Base-by-base conservation (phyloP, 2,797 vertebrate genomes). In the Halcyon chelicuti region DNA sequence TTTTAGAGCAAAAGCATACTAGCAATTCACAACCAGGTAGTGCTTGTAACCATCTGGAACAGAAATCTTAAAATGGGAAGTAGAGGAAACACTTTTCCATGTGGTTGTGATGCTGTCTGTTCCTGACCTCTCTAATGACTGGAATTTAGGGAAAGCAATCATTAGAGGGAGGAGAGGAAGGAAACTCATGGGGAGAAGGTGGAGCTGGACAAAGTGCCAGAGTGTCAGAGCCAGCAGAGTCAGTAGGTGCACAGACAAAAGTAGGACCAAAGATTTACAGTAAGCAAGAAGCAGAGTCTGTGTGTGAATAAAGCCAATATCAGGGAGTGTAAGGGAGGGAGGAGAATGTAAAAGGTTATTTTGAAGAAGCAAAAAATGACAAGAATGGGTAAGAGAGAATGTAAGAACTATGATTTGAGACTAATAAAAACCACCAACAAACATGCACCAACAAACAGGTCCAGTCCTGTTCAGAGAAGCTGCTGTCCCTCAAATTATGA, bases 161-260 rank as follows among this genome's bases (percentile, higher is more conserved):
- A 66, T 91, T 76, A 66, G 68, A 93, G 87, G 47, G 86, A 94
- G 55, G 93, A 95, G 66, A 84, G 83, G 93, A 91, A 89, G 95
- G 88, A 96, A 91, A 39, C 23, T 39, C 61, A 73, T 42, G 75
- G 73, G 68, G 65, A 95, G 84, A 57, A 75, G 74, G 79, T 71
- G 82, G 80, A 94, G 74, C 54, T 49, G 88, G 78, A 65, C 37
- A 60, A 72, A 42, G 16, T 61, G 82, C 72, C 70, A 80, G 40
- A 79, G 20, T 2, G 2, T 54, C 28, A 75, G 91, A 83, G 46
- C 65, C 78, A 88, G 54, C 37, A 58, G 80, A 61, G 65, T 70
- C 71, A 35, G 26, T 57, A 89, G 78, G 35, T 70, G 17, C n/a
- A 68, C 42, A 65, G 55, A 49, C 19, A 61, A 76, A 96, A 96